phyloP scores from a whole-genome alignment of 2,888 invertebrate genomes.

The Ceratothoa steindachneri region DNA sequence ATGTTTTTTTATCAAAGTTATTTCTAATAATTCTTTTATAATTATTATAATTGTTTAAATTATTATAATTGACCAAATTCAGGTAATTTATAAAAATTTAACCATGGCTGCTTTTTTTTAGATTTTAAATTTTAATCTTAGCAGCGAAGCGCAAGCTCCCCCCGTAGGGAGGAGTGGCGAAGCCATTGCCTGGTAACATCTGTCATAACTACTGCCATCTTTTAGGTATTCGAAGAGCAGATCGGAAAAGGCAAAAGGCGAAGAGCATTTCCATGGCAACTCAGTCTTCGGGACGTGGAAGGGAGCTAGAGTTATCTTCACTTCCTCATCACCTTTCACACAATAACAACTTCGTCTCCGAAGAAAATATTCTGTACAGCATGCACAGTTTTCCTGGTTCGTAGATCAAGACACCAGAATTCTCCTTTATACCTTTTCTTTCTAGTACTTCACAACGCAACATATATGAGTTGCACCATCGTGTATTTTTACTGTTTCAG shows the following conservation, averaged over 20 bases:
- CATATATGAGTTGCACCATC: neutral
- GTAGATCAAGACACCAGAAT: neutral
- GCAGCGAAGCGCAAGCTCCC: too few relatives aligned
- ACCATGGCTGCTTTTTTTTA: too few relatives aligned
- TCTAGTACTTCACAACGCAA: neutral
- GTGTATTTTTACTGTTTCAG: neutral
- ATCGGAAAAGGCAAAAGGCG: constrained; percentile 26
- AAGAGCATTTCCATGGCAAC: constrained; percentile 23
- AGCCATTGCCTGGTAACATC: too few relatives aligned
- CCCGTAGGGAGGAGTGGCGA: too few relatives aligned
- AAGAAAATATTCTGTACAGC: constrained; percentile 77
- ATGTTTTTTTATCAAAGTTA: too few relatives aligned
- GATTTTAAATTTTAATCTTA: too few relatives aligned
- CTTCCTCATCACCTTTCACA: constrained; percentile 71
- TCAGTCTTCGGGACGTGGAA: constrained; percentile 47
- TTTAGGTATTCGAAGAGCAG: constrained; percentile 19
- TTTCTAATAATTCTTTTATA: too few relatives aligned
- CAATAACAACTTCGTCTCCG: constrained; percentile 69
- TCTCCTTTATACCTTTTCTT: neutral
- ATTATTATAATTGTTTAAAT: too few relatives aligned
- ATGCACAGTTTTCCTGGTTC: constrained; percentile 48
- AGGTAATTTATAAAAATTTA: too few relatives aligned
- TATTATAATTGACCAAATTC: too few relatives aligned
- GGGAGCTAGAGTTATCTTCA: constrained; percentile 78
- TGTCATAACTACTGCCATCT: too few relatives aligned